phyloP scores from a whole-genome alignment of 2,113 vertebrate genomes.

The Electrona antarctica region DNA sequence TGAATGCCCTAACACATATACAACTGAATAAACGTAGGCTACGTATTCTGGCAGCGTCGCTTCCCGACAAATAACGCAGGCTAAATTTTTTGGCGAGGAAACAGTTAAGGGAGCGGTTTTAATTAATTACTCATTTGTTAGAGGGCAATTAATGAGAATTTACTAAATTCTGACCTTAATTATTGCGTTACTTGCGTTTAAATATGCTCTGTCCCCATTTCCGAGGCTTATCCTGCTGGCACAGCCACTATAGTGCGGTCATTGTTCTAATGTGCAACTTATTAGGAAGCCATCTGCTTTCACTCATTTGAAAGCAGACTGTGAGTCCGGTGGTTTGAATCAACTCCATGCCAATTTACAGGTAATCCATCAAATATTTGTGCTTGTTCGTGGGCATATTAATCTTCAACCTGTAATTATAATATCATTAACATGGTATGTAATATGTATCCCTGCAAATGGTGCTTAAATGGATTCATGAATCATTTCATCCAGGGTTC shows the following conservation, averaged over 20 bases:
- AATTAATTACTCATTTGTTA: conserved; percentile 65
- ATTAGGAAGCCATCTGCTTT: conserved; percentile 1
- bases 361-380: conserved; percentile 61
- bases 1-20: no score
- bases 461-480: conserved; percentile 53
- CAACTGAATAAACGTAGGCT: no score
- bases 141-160: conserved; percentile 37
- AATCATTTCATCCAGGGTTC: conserved; percentile 51
- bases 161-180: conserved; percentile 37
- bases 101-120: conserved; percentile 53
- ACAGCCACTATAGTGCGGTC: background rate
- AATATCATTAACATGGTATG: conserved; percentile 56
- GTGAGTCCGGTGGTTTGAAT: conserved; percentile 3
- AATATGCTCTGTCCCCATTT: background rate
- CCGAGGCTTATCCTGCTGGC: conserved; percentile 2
- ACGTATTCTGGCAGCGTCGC: no score
- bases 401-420: conserved; percentile 62
- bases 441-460: conserved; percentile 51
- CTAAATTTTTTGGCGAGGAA: no score
- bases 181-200: conserved; percentile 20
- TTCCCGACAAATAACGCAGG: no score
- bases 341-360: conserved; percentile 43
- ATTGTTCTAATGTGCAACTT: background rate
- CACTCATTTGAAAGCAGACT: conserved; percentile 17
- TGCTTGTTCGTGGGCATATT: conserved; percentile 43